Evolutionary conservation across 2,797 vertebrate genomes (phyloP).

Genomic region (Sardinella longiceps): DNA sequence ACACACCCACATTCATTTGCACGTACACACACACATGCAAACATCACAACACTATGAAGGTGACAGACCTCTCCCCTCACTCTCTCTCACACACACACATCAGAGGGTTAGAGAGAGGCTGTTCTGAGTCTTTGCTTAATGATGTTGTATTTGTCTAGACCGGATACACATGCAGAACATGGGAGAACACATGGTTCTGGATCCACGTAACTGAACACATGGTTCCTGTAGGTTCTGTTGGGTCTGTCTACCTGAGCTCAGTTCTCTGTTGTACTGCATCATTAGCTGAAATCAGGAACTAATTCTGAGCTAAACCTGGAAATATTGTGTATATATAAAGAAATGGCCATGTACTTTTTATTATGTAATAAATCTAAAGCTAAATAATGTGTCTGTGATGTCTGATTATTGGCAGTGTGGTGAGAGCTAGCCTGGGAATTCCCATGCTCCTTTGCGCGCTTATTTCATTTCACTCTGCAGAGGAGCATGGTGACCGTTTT

Average conservation of each 20-base stretch:
- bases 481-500: too few relatives aligned
- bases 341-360: slow-evolving; percentile 91
- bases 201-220: too few relatives aligned
- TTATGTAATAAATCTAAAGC: slow-evolving; percentile 90
- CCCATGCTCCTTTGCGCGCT: too few relatives aligned
- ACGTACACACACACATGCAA: not conserved
- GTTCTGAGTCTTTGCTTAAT: not conserved
- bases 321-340: slow-evolving; percentile 85
- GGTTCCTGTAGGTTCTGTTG: slow-evolving; percentile 40
- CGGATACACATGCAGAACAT: not conserved
- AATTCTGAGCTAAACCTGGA: slow-evolving; percentile 65
- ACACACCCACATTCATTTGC: not conserved
- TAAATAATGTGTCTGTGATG: slow-evolving; percentile 47
- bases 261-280: slow-evolving; percentile 57
- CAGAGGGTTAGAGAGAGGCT: not conserved
- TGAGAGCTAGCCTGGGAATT: too few relatives aligned
- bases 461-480: too few relatives aligned
- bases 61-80: not conserved
- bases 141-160: not conserved
- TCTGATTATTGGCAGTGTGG: not conserved
- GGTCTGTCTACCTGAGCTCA: slow-evolving; percentile 18
- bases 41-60: not conserved
- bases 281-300: slow-evolving; percentile 58
- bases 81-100: not conserved
- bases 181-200: too few relatives aligned